Evolutionary conservation across 2,113 vertebrate genomes (phyloP).

Genomic region (Enhydra lutris): DNA sequence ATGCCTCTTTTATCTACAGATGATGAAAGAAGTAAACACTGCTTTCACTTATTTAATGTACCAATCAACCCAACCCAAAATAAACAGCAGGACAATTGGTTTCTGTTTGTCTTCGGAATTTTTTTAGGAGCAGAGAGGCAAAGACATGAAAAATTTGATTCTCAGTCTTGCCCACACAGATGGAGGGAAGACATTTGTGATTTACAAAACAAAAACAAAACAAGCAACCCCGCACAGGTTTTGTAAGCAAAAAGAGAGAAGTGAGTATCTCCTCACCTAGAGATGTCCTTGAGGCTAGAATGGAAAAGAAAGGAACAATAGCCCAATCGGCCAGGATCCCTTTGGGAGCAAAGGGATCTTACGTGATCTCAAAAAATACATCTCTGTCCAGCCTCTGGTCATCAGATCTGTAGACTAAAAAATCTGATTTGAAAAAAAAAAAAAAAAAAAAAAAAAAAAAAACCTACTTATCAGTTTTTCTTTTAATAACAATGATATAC

Average conservation of each 20-base stretch:
- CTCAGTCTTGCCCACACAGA: not conserved
- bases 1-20: slow-evolving; percentile 54
- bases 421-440: not conserved
- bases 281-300: not conserved
- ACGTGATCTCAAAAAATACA: not conserved
- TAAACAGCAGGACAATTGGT: not conserved
- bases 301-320: not conserved
- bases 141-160: not conserved
- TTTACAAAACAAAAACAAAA: not conserved
- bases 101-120: slow-evolving; percentile 6
- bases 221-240: rapidly evolving
- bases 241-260: not conserved
- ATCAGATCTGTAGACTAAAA: not conserved
- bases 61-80: slow-evolving; percentile 55
- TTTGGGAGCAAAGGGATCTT: not conserved
- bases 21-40: slow-evolving; percentile 61
- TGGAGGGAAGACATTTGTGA: not conserved
- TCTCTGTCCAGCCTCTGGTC: not conserved
- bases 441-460: not conserved
- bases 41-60: slow-evolving; percentile 38
- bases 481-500: not conserved
- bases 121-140: not conserved
- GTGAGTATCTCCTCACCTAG: not conserved
- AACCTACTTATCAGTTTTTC: not conserved
- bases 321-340: not conserved